Evolutionary conservation across 2,797 vertebrate genomes (phyloP).

Genomic region (Phaenicophaeus curvirostris): DNA sequence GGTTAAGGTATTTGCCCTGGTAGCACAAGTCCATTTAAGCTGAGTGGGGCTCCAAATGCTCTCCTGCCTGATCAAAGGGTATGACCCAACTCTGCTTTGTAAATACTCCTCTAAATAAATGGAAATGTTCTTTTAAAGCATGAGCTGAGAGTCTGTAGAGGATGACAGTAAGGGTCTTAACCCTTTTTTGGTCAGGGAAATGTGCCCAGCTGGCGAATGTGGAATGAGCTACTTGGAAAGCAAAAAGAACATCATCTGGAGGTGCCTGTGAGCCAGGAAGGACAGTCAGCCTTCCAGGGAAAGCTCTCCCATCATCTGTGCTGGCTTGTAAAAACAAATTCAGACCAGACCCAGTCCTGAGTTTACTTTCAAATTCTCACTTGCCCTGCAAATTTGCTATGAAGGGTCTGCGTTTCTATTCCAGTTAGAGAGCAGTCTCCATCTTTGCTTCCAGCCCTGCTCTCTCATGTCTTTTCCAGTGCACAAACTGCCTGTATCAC

Average conservation of each 20-base stretch:
- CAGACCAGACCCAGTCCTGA: neutral
- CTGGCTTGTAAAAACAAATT: neutral
- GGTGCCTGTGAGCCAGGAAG: neutral
- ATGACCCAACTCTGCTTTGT: rapidly evolving
- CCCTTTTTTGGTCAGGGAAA: neutral
- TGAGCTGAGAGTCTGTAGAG: neutral
- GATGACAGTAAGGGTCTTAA: neutral
- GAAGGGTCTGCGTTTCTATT: neutral
- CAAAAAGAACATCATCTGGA: neutral
- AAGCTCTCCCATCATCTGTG: rapidly evolving
- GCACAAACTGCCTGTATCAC: rapidly evolving
- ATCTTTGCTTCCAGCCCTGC: neutral
- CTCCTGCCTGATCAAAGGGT: neutral
- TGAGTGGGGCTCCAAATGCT: neutral
- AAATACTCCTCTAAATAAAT: neutral
- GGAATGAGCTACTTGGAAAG: neutral
- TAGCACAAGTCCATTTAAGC: rapidly evolving
- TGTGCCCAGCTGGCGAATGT: neutral
- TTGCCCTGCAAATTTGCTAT: neutral
- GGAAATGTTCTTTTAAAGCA: neutral
- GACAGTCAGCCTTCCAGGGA: neutral
- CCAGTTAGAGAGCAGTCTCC: neutral
- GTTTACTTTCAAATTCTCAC: neutral
- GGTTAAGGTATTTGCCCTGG: neutral
- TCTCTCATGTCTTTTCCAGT: neutral